Evolutionary conservation across 2,113 vertebrate species (phyloP).

Genomic region (Raja brachyura): DNA sequence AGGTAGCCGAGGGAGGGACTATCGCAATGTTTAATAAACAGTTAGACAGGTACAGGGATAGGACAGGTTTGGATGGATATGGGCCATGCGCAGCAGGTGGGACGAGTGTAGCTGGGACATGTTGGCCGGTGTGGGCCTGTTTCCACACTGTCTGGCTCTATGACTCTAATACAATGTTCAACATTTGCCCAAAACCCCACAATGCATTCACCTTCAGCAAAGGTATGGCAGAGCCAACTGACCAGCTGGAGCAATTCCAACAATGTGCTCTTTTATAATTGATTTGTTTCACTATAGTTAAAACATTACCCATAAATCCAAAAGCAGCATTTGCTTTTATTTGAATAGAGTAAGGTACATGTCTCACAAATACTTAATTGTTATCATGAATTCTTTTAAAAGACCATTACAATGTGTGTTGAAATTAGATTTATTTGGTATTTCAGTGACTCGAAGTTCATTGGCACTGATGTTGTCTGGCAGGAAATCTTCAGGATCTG

Average conservation of each 20-base stretch:
- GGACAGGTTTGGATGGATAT: too few relatives aligned
- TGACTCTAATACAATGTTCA: neutral
- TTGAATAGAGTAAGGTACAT: neutral
- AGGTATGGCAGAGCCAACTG: neutral
- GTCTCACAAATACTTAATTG: constrained; percentile 25
- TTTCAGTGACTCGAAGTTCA: constrained; percentile 9
- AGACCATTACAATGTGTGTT: neutral
- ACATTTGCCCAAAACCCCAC: neutral
- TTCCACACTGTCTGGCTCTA: too few relatives aligned
- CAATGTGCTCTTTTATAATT: neutral
- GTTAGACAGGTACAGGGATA: too few relatives aligned
- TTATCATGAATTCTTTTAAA: neutral
- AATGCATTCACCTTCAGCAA: constrained; percentile 1
- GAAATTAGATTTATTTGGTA: neutral
- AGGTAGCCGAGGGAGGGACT: too few relatives aligned
- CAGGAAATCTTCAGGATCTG: constrained; percentile 8
- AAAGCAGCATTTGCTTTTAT: neutral
- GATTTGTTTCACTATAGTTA: neutral
- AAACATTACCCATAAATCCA: neutral
- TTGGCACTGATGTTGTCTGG: neutral
- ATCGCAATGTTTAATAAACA: too few relatives aligned
- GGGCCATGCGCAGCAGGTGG: too few relatives aligned
- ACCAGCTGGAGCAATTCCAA: neutral
- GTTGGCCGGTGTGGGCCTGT: too few relatives aligned
- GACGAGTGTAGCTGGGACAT: too few relatives aligned